phyloP scores from a whole-genome alignment of 2,888 invertebrate genomes.

The Folsomia candida region DNA sequence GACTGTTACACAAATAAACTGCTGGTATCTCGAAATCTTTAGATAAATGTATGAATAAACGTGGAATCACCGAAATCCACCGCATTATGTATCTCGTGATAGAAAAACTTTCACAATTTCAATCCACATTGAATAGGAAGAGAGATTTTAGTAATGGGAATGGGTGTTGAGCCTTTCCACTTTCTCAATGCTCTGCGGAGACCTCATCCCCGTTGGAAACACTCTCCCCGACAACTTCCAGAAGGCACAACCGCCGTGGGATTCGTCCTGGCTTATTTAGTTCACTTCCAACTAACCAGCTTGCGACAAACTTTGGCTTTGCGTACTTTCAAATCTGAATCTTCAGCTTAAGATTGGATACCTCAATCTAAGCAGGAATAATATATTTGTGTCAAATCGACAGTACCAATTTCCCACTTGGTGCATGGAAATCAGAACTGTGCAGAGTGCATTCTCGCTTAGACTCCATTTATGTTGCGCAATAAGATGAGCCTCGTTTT shows the following conservation, averaged over 20 bases:
- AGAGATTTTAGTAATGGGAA: conserved; percentile 28
- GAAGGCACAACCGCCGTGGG: conserved; percentile 4
- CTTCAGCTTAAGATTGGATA: too few species aligned
- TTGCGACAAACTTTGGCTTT: background rate
- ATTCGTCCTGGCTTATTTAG: background rate
- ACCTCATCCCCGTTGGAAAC: background rate
- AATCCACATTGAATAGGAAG: conserved; percentile 36
- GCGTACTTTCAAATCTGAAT: background rate
- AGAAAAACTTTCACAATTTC: conserved; percentile 46
- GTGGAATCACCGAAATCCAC: conserved; percentile 24
- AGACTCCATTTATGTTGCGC: too few species aligned
- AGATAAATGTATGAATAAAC: conserved; percentile 12
- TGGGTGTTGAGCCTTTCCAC: conserved; percentile 21
- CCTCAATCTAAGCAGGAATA: too few species aligned
- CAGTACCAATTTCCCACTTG: too few species aligned
- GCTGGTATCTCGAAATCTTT: too few species aligned
- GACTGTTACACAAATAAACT: too few species aligned
- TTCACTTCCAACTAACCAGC: background rate
- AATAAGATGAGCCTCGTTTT: too few species aligned
- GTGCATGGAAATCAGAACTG: too few species aligned
- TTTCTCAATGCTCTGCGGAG: conserved; percentile 11
- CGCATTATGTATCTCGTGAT: conserved; percentile 44
- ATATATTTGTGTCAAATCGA: too few species aligned
- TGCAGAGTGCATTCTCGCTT: too few species aligned
- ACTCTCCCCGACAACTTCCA: conserved; percentile 9